Base-by-base conservation (phyloP, 2,113 vertebrate genomes). In the Tupaia chinensis region DNA sequence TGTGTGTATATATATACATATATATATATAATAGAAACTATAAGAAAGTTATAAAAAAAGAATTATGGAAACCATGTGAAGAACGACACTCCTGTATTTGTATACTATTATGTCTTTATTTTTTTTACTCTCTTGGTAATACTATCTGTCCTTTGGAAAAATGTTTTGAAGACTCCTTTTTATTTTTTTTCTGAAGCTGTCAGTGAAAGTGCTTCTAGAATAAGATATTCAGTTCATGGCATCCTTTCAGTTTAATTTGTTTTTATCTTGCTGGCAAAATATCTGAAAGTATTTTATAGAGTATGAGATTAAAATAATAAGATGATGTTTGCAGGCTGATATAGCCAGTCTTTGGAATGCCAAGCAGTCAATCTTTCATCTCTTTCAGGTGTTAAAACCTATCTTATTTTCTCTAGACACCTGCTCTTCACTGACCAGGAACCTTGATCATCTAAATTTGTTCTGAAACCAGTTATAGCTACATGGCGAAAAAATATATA, bases 331-430 rank as follows among this genome's bases (percentile, higher is more conserved):
- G 27, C 0, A 16, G 87, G 29, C 89, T 82, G 0, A 27, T 81
- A 53, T 5, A 79, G 32, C 63, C 54, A 63, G 0, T 56, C 65
- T 83, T 93, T 60, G 70, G 72, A 87, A 54, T 72, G 56, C 22
- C 79, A 94, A 14, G 20, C 74, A 32, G 61, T 82, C 58, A 65
- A 34, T 27, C 9, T 69, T 83, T 84, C 53, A 74, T 74, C 32
- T 77, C 80, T 94, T 54, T 20, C 12, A 69, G 13, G 53, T 34
- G 61, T 53, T 81, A 72, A 80, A 82, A 77, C 65, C 1, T 4
- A 70, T 65, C 69, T 97, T 90, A n/a, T 96, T 95, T 95, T 78
- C 87, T 34, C 11, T 29, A 29, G 86, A 81, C 29, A 95, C 80
- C 65, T 92, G 86, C 68, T 87, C 27, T 89, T 87, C 16, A 0